phyloP scores from a whole-genome alignment of 2,888 invertebrate genomes.

The Drosophila anomelani region DNA sequence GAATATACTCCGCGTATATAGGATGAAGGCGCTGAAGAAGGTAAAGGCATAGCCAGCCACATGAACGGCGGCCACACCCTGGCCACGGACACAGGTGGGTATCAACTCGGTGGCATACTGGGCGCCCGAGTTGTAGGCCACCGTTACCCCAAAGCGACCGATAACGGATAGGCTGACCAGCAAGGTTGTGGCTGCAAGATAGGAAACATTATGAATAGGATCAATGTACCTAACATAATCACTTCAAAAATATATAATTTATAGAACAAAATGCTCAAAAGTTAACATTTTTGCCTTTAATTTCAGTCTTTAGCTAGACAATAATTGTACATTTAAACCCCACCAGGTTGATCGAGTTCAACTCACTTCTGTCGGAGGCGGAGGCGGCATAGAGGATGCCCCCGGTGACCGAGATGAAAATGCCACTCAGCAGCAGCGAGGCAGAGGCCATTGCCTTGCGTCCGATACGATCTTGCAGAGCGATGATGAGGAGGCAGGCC shows the following conservation, averaged over 20 bases:
- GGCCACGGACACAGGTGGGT: conserved; percentile 87
- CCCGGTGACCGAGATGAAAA: conserved; percentile 86
- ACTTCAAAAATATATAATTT: not conserved
- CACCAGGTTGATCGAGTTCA: not conserved
- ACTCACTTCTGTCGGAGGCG: conserved; percentile 63
- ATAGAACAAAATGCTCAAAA: not conserved
- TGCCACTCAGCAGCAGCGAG: conserved; percentile 86
- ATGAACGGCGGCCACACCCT: conserved; percentile 87
- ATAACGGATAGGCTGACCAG: conserved; percentile 85
- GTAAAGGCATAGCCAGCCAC: conserved; percentile 87
- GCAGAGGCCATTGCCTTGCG: conserved; percentile 86
- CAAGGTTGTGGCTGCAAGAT: conserved; percentile 66
- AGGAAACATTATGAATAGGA: too few relatives aligned
- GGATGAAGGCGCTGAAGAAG: conserved; percentile 86
- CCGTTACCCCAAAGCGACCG: conserved; percentile 87
- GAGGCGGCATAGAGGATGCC: conserved; percentile 76
- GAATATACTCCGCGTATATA: conserved; percentile 84
- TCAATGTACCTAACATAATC: too few relatives aligned
- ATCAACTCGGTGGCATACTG: conserved; percentile 88
- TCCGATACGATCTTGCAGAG: conserved; percentile 84
- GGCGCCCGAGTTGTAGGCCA: conserved; percentile 88
- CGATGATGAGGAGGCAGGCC: conserved; percentile 85
- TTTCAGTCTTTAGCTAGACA: not conserved
- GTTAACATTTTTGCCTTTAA: not conserved
- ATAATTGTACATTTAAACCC: not conserved